These are phyloP conservation scores for Lysandra coridon DNA, from an alignment of 2,888 invertebrate genomes.

Conservation along the genomic window DNA sequence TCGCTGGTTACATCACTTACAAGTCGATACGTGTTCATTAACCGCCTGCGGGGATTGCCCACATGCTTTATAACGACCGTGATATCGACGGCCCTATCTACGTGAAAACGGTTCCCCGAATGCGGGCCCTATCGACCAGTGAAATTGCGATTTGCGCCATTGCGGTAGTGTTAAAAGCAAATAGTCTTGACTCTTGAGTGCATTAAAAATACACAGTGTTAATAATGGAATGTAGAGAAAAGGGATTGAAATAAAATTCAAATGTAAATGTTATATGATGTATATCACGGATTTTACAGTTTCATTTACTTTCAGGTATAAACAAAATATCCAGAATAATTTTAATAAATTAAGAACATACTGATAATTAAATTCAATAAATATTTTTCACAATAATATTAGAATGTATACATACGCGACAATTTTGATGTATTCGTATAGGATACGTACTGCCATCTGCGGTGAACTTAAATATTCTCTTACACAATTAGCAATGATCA, in stretches of 20 bases:
- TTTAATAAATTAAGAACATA: slow-evolving; percentile 77
- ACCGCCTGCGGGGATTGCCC: no score
- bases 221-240: not conserved
- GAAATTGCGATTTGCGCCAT: no score
- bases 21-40: no score
- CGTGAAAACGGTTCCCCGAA: no score
- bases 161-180: no score
- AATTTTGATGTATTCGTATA: slow-evolving; percentile 59
- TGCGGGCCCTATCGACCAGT: no score
- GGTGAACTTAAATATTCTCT: slow-evolving; percentile 73
- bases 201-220: no score
- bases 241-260: slow-evolving; percentile 62
- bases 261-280: slow-evolving; percentile 77
- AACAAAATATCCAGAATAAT: slow-evolving; percentile 77
- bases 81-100: no score
- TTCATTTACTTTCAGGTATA: slow-evolving; percentile 77
- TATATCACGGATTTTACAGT: slow-evolving; percentile 81
- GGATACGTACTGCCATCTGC: slow-evolving; percentile 60
- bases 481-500: slow-evolving; percentile 78
- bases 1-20: no score
- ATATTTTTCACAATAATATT: slow-evolving; percentile 71
- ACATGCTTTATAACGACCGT: no score
- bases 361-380: slow-evolving; percentile 76
- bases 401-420: slow-evolving; percentile 67
- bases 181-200: no score